A percentile compares a stretch with the other conserved stretches of the same genome.
Evolutionary conservation across 2,888 invertebrate genomes (phyloP).

Genomic region (Amorpha juglandis): DNA sequence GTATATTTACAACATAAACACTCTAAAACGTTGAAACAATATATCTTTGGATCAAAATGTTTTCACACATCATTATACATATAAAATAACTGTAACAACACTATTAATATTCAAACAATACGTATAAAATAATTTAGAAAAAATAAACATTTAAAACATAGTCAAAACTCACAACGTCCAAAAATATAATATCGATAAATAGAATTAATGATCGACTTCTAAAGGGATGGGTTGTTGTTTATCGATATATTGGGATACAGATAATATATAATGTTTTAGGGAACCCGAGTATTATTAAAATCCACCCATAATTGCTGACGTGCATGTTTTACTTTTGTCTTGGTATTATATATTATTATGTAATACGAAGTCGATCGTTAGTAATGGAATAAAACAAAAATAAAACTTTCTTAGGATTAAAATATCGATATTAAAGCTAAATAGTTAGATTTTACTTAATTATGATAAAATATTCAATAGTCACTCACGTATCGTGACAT

Average conservation of each 20-base stretch:
- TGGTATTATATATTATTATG: not conserved
- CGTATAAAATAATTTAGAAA: conserved; percentile 32
- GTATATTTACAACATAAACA: conserved; percentile 51
- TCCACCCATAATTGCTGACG: too few species aligned
- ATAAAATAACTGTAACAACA: conserved; percentile 24
- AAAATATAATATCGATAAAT: conserved; percentile 18
- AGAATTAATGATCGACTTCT: not conserved
- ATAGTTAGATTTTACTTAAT: conserved; percentile 23
- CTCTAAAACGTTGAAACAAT: conserved; percentile 46
- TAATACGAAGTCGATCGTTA: not conserved
- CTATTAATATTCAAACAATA: conserved; percentile 21
- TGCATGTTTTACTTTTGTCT: not conserved
- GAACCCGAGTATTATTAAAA: too few species aligned
- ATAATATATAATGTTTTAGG: too few species aligned
- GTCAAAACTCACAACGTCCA: conserved; percentile 32
- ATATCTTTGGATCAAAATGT: conserved; percentile 41
- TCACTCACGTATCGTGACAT: conserved; percentile 17
- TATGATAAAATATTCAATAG: conserved; percentile 20
- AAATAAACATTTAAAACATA: conserved; percentile 20
- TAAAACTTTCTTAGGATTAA: conserved; percentile 17
- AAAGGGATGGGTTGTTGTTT: not conserved
- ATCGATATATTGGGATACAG: not conserved
- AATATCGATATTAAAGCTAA: conserved; percentile 24
- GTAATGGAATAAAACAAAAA: conserved; percentile 16
- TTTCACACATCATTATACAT: conserved; percentile 35